These are phyloP conservation scores for Larimichthys crocea DNA, from an alignment of 2,113 vertebrate species.

Conservation along the genomic window DNA sequence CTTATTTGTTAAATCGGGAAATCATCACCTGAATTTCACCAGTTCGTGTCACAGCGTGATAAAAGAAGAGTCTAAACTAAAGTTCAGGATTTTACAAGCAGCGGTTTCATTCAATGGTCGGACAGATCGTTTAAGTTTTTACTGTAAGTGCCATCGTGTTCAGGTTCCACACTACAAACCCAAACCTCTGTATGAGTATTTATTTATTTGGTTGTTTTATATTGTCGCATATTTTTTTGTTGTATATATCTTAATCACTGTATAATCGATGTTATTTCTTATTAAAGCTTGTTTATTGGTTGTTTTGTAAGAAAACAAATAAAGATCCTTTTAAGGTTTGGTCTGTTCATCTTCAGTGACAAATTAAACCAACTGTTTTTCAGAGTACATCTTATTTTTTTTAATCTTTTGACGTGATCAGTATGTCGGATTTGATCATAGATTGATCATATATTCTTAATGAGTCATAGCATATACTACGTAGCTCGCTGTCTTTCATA, in stretches of 20 bases:
- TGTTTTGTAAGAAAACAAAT: constrained; percentile 69
- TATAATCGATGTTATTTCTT: constrained; percentile 47
- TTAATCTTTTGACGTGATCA: no score
- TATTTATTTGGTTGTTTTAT: constrained; percentile 77
- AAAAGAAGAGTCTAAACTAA: background rate
- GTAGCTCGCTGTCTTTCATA: no score
- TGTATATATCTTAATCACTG: constrained; percentile 68
- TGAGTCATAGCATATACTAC: no score
- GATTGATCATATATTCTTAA: no score
- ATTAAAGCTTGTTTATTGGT: constrained; percentile 45
- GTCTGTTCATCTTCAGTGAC: no score
- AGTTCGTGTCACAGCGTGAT: background rate
- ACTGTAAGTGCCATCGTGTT: constrained; percentile 14
- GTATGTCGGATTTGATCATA: no score
- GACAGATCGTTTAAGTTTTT: background rate
- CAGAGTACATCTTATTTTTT: no score
- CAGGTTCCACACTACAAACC: constrained; percentile 2
- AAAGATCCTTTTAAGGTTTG: constrained; percentile 41
- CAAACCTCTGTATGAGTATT: constrained; percentile 55
- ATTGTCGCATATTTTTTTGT: constrained; percentile 53
- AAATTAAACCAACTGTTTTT: no score
- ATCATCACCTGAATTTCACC: background rate
- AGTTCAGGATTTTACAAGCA: no score
- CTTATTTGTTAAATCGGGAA: background rate
- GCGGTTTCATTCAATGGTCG: background rate